Base-by-base conservation (phyloP, 2,113 vertebrate genomes). In the Salvelinus sp. region DNA sequence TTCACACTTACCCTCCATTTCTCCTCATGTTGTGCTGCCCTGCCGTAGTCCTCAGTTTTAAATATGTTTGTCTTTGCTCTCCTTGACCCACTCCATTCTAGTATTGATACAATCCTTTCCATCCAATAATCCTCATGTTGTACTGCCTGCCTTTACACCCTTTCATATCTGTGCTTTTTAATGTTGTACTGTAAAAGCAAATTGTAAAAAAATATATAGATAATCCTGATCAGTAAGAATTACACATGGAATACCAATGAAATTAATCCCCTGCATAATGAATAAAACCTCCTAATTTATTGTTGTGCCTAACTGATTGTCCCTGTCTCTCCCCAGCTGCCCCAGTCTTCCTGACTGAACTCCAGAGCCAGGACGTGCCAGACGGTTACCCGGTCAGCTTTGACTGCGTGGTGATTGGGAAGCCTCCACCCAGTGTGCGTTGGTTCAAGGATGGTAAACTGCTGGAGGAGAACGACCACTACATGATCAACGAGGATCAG, bases 401-500 rank as follows among this genome's bases (percentile, higher is more conserved):
- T 3, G 97, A 99, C 89, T 99, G 98, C 7, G 92, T 97, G 27
- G 96, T 98, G 1, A 91, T 94, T 0, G 97, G 96, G 69, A 98
- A 95, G 75, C 97, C 97, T 0, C 76, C 93, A 48, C 96, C 97
- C 44, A 92, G 85, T 0, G 88, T 98, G 2, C 95, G 94, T 77
- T 99, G 98, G 98, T 98, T 96, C 88, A 99, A 99, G 85, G 97
- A 99, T 0, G 97, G 97, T 13, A 96, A 96, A 84, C 66, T 95
- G 4, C 89, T 99, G 10, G 96, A 98, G 72, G 98, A 99, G 80
- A 94, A 97, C 0, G 98, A 99, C 57, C 98, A 98, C 81, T 98
- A 97, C 82, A 98, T 99, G 97, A 98, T 99, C 90, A 99, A 98
- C 0, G 97, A 99, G 79, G 97, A 98, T 91, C 95, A 96, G 76